These are phyloP conservation scores for Cygnus buccinator DNA, from an alignment of 2,113 vertebrate genomes.

Conservation along the genomic window DNA sequence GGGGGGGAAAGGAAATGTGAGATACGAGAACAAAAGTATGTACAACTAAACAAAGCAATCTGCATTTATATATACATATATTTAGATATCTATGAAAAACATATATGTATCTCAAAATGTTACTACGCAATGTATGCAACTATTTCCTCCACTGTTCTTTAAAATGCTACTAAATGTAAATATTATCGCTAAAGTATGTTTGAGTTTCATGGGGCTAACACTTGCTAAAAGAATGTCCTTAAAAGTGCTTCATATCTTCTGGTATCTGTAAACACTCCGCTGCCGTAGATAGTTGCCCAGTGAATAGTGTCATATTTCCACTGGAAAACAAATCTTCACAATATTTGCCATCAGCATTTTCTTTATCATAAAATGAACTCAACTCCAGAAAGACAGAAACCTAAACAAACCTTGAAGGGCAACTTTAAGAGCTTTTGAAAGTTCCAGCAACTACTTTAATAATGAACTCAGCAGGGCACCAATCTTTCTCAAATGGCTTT, in stretches of 20 bases:
- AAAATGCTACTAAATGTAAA: neutral
- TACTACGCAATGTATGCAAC: neutral
- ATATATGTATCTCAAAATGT: neutral
- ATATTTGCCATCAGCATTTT: conserved; percentile 48
- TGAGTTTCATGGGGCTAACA: conserved; percentile 48
- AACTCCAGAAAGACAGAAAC: conserved; percentile 38
- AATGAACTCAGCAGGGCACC: conserved; percentile 32
- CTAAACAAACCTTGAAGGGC: conserved; percentile 56
- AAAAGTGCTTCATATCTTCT: conserved; percentile 17
- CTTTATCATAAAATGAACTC: conserved; percentile 45
- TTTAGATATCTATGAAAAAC: neutral
- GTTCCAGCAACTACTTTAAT: conserved; percentile 5
- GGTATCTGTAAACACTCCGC: conserved; percentile 39
- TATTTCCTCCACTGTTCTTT: neutral
- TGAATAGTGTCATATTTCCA: conserved; percentile 38
- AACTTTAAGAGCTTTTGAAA: conserved; percentile 54
- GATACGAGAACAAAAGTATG: neutral
- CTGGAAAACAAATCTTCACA: conserved; percentile 31
- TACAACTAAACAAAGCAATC: neutral
- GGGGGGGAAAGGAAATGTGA: neutral
- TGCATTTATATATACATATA: neutral
- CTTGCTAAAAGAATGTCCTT: conserved; percentile 39
- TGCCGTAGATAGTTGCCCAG: conserved; percentile 15
- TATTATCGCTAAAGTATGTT: conserved; percentile 2
- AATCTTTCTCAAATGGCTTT: conserved; percentile 50